A percentile compares a stretch with the other conserved stretches of the same genome.
phyloP scores from a whole-genome alignment of 2,797 vertebrate genomes.

The Aselliscus stoliczkanus region DNA sequence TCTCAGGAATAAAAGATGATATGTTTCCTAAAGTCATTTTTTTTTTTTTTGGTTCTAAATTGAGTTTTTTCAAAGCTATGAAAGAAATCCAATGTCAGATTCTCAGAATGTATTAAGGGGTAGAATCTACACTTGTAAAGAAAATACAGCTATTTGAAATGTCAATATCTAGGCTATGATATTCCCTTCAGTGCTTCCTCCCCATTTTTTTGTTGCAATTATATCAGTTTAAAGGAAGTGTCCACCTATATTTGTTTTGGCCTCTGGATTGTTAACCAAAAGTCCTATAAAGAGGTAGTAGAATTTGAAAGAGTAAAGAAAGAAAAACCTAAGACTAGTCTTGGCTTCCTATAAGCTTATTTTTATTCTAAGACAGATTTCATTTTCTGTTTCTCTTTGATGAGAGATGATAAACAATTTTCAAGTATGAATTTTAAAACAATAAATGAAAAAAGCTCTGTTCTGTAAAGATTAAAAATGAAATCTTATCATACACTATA shows the following conservation, averaged over 20 bases:
- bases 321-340: not conserved
- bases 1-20: not conserved
- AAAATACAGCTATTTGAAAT: not conserved
- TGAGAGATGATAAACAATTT: not conserved
- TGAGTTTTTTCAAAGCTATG: slow-evolving; percentile 15
- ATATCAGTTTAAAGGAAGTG: not conserved
- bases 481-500: not conserved
- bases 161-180: not conserved
- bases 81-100: slow-evolving; percentile 4
- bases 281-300: not conserved
- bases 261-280: not conserved
- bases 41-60: not conserved
- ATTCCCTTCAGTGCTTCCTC: not conserved
- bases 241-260: not conserved
- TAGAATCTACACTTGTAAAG: not conserved
- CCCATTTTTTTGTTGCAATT: not conserved
- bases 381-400: not conserved
- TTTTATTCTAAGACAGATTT: not conserved
- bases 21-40: not conserved
- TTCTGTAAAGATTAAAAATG: not conserved
- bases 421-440: slow-evolving; percentile 19
- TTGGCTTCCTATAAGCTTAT: not conserved
- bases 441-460: not conserved
- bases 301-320: not conserved
- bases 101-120: not conserved